Evolutionary conservation across 2,797 vertebrate genomes (phyloP).

Genomic region (Cynodonichthys magdalenae): DNA sequence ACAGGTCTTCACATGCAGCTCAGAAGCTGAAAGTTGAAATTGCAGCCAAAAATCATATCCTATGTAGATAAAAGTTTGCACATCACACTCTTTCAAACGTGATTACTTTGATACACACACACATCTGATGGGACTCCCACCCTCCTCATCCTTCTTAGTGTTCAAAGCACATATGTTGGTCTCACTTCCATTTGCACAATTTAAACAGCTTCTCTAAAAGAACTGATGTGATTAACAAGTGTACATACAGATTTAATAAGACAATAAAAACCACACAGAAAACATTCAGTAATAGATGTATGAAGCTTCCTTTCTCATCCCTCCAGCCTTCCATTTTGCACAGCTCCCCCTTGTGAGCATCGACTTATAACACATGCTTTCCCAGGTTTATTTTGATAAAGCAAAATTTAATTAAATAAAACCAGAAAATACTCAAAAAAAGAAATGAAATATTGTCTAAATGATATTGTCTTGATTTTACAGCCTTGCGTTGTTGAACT

Average conservation of each 20-base stretch:
- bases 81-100: slow-evolving; percentile 34
- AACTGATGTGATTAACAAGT: slow-evolving; percentile 58
- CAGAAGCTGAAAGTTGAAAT: slow-evolving; percentile 74
- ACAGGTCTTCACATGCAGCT: slow-evolving; percentile 86
- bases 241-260: slow-evolving; percentile 57
- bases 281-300: slow-evolving; percentile 56
- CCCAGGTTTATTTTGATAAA: slow-evolving; percentile 27
- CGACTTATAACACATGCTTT: slow-evolving; percentile 42
- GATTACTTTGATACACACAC: slow-evolving; percentile 19
- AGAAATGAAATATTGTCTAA: slow-evolving; percentile 1
- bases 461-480: slow-evolving; percentile 2
- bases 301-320: slow-evolving; percentile 54
- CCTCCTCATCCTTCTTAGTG: slow-evolving; percentile 45
- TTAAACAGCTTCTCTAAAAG: slow-evolving; percentile 58
- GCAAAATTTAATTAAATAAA: slow-evolving; percentile 37
- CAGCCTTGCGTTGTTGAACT: slow-evolving; percentile 13
- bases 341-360: slow-evolving; percentile 70
- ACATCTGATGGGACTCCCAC: slow-evolving; percentile 43
- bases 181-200: slow-evolving; percentile 63
- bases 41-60: slow-evolving; percentile 71
- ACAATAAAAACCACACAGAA: slow-evolving; percentile 60
- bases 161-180: slow-evolving; percentile 62
- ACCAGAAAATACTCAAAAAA: slow-evolving; percentile 14
- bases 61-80: slow-evolving; percentile 56
- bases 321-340: slow-evolving; percentile 45